Conservation (phyloP, 1,140 invertebrate species). For the Drosophila azteca region DNA sequence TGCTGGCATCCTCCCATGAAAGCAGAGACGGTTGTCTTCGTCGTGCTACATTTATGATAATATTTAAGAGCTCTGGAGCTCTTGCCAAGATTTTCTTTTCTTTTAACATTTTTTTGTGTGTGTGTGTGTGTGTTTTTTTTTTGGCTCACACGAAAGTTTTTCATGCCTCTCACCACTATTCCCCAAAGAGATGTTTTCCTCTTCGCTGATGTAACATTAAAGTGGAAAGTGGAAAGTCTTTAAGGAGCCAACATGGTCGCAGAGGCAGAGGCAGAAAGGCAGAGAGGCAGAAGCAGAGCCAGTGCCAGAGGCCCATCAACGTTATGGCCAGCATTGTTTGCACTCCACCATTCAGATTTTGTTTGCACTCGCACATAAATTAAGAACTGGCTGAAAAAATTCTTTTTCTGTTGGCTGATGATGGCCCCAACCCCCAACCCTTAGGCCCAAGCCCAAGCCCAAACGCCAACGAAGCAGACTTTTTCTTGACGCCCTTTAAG, state of each 20-base stretch:
- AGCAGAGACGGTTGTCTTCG: too few relatives aligned
- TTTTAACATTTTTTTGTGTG: neutral
- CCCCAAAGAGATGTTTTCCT: constrained; percentile 1
- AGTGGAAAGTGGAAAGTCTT: constrained; percentile 23
- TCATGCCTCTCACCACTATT: constrained; percentile 33
- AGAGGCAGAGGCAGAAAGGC: too few relatives aligned
- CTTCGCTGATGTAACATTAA: constrained; percentile 4
- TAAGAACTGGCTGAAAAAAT: constrained; percentile 76
- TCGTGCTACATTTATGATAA: constrained; percentile 42
- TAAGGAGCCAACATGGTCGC: constrained; percentile 13
- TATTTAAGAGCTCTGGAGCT: constrained; percentile 50
- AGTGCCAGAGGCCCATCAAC: constrained; percentile 24
- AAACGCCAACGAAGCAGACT: constrained; percentile 40
- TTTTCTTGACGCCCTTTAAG: constrained; percentile 42
- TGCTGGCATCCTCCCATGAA: neutral
- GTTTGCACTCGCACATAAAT: constrained; percentile 70
- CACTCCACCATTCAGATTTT: constrained; percentile 56
- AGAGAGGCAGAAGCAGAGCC: neutral
- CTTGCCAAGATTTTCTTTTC: constrained; percentile 31
- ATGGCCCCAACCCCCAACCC: constrained; percentile 28
- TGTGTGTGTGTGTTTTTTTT: neutral
- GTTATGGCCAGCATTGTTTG: constrained; percentile 59
- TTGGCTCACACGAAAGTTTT: constrained; percentile 34
- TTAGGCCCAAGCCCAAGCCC: too few relatives aligned
- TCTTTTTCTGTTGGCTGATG: constrained; percentile 40